Evolutionary conservation across 1,140 invertebrate species (phyloP).

Genomic region (Bombus sibiricus): DNA sequence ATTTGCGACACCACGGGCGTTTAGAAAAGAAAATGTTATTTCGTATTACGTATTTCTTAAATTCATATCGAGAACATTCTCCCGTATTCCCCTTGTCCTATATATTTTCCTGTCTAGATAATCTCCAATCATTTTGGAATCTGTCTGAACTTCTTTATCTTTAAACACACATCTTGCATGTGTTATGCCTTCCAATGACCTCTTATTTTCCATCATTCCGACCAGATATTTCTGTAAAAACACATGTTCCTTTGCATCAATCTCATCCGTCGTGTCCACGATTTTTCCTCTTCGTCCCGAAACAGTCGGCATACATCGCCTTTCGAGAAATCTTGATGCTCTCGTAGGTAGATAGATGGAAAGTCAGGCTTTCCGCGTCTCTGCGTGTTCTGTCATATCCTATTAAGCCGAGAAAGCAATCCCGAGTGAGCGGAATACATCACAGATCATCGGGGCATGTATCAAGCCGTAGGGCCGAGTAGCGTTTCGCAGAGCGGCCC

Average conservation of each 20-base stretch:
- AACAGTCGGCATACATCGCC: neutral
- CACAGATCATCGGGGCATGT: conserved; percentile 36
- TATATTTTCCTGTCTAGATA: neutral
- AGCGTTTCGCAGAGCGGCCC: conserved; percentile 53
- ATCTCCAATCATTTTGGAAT: neutral
- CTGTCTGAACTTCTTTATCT: neutral
- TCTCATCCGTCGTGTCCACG: neutral
- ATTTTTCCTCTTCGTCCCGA: neutral
- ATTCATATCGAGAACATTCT: neutral
- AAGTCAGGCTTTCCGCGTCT: neutral
- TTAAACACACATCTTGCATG: neutral
- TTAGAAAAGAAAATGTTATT: neutral
- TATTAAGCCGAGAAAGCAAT: conserved; percentile 35
- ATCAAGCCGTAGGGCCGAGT: conserved; percentile 8
- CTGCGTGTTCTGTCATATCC: neutral
- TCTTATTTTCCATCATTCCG: neutral
- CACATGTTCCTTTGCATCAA: neutral
- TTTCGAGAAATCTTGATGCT: neutral
- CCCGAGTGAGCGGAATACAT: conserved; percentile 24
- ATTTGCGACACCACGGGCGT: neutral
- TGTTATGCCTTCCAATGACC: neutral
- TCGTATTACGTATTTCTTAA: neutral
- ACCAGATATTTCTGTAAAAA: neutral
- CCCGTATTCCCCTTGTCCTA: neutral
- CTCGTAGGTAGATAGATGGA: neutral